Base-by-base conservation (phyloP, 2,113 vertebrate genomes). In the Xenus cinereus region DNA sequence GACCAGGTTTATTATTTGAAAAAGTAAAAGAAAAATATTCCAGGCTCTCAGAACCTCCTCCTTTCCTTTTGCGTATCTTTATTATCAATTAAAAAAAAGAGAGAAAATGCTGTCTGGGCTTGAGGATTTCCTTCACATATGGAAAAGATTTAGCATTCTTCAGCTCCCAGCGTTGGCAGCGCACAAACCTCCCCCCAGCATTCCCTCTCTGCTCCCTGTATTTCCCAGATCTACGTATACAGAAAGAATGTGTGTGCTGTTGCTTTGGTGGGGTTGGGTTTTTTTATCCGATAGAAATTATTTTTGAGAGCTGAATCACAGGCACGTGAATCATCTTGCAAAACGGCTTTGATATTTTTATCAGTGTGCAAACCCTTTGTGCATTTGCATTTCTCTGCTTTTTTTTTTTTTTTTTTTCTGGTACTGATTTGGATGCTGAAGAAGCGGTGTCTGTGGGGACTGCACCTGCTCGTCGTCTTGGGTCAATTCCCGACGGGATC, bases 71-170 rank as follows among this genome's bases (percentile, higher is more conserved):
- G 76, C 66, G 87, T 93, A 89, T 93, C 91, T 93, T 97, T 94
- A 88, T 87, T 96, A 94, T 97, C 96, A 90, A 88, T 95, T 41
- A 45, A 96, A 97, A 96, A 94, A 87, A 69, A 56, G 87, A 66
- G 87, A 94, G 92, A 95, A 97, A 97, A 97, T 22, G 54, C 94
- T 53, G 95, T 77, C 95, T 94, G 94, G 94, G 74, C 84, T 84
- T 28, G 89, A 96, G 97, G 96, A 94, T 97, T 97, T 97, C 97
- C 97, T 97, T 96, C 89, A 14, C 97, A 97, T 95, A 80, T 97
- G 96, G 97, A 98, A 95, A 77, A 89, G 81, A 95, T 97, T 95
- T 97, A 28, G 84, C 89, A 80, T 90, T 77, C 87, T 89, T 72
- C 85, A 32, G 74, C 96, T 97, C 91, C 86, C 92, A 94, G 95